Conservation (phyloP, 2,797 vertebrate genomes). For the Stomatorhinus walkeri region DNA sequence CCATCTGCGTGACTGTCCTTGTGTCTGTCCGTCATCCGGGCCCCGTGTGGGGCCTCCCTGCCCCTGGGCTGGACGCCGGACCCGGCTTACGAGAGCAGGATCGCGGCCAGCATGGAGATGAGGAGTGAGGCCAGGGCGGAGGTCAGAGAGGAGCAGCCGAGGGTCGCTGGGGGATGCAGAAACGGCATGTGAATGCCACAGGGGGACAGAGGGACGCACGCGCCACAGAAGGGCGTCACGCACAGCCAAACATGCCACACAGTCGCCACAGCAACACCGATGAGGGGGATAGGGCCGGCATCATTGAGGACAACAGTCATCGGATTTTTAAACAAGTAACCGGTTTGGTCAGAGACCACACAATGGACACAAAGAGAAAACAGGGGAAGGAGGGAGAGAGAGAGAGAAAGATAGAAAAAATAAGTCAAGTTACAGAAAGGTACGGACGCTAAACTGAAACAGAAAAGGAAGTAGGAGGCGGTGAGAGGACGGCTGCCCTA, state of each 20-base stretch:
- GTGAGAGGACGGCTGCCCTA: slow-evolving; percentile 55
- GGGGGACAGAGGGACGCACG: slow-evolving; percentile 20
- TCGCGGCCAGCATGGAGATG: slow-evolving; percentile 66
- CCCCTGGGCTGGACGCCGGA: slow-evolving; percentile 3
- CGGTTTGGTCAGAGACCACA: slow-evolving; percentile 1
- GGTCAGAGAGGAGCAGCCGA: slow-evolving; percentile 77
- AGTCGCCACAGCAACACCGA: background rate
- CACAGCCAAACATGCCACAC: slow-evolving; percentile 9
- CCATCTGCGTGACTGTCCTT: background rate
- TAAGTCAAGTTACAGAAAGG: slow-evolving; percentile 71
- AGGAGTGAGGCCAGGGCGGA: slow-evolving; percentile 78
- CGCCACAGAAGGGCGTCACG: slow-evolving; percentile 38
- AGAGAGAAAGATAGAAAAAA: slow-evolving; percentile 65
- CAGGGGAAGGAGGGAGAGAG: slow-evolving; percentile 58
- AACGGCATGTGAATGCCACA: slow-evolving; percentile 7
- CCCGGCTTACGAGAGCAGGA: slow-evolving; percentile 74
- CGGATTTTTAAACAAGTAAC: background rate
- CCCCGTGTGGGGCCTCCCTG: slow-evolving; percentile 5
- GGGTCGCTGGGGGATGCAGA: slow-evolving; percentile 61
- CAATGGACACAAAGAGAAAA: slow-evolving; percentile 57
- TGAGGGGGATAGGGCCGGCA: background rate
- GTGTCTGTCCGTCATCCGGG: background rate
- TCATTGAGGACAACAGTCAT: background rate
- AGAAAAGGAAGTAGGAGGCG: slow-evolving; percentile 35
- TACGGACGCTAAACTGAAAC: slow-evolving; percentile 66